phyloP scores from a whole-genome alignment of 2,113 vertebrate genomes.

The Corythoichthys intestinalis region DNA sequence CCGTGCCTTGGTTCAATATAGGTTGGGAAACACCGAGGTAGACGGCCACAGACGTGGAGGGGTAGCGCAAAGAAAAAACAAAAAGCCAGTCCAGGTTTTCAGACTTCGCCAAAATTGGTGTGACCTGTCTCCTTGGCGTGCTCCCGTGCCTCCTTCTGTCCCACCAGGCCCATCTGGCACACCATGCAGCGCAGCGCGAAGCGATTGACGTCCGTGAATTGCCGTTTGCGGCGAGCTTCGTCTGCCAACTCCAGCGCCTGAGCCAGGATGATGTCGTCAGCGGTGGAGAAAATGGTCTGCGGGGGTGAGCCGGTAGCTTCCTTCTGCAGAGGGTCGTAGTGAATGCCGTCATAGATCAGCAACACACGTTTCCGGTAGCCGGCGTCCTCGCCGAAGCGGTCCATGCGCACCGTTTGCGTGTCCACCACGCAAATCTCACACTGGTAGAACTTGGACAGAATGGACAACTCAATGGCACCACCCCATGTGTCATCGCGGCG shows the following conservation, averaged over 20 bases:
- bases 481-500: conserved; percentile 90
- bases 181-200: conserved; percentile 93
- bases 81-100: conserved; percentile 42
- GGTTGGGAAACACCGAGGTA: conserved; percentile 3
- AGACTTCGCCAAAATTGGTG: conserved; percentile 96
- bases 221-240: conserved; percentile 87
- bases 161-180: conserved; percentile 92
- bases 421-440: conserved; percentile 98
- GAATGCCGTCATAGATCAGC: conserved; percentile 95
- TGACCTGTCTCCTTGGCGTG: conserved; percentile 96
- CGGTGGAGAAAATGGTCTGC: conserved; percentile 88
- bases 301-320: conserved; percentile 78
- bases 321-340: conserved; percentile 91
- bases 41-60: conserved; percentile 1
- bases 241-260: conserved; percentile 93
- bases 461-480: conserved; percentile 95
- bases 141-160: conserved; percentile 89
- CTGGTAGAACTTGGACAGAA: conserved; percentile 93
- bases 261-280: conserved; percentile 86
- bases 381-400: conserved; percentile 93
- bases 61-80: neutral
- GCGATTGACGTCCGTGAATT: conserved; percentile 91
- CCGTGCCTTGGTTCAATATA: neutral
- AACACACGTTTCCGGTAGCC: conserved; percentile 88
- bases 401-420: conserved; percentile 92